Evolutionary conservation across 1,140 invertebrate species (phyloP).

Genomic region (Drosophila sechellia): DNA sequence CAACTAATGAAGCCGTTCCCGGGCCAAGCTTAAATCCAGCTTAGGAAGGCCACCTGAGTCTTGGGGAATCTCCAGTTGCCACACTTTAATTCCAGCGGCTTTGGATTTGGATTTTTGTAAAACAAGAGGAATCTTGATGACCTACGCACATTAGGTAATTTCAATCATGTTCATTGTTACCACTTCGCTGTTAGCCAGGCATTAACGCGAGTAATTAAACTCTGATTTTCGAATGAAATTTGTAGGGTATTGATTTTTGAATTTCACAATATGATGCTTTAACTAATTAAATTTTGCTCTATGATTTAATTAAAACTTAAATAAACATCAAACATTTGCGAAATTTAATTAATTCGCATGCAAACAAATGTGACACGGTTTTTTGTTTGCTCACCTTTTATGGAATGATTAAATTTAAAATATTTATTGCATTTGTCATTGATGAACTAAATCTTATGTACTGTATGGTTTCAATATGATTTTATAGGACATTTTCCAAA

Average conservation of each 20-base stretch:
- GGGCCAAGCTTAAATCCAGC: constrained; percentile 16
- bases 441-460: no score
- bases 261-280: constrained; percentile 7
- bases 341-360: constrained; percentile 20
- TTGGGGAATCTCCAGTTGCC: constrained; percentile 1
- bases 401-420: constrained; percentile 5
- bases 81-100: background rate
- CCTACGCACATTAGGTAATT: no score
- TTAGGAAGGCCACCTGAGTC: constrained; percentile 34
- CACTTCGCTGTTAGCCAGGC: no score
- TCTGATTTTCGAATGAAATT: background rate
- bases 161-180: background rate
- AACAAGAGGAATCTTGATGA: background rate
- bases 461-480: no score
- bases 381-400: constrained; percentile 6
- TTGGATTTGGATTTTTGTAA: background rate
- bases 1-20: constrained; percentile 74
- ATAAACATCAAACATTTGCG: constrained; percentile 55
- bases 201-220: no score
- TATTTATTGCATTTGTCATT: background rate
- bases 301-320: constrained; percentile 52
- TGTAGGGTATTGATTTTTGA: constrained; percentile 1
- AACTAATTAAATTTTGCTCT: constrained; percentile 35
- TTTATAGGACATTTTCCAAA: no score
- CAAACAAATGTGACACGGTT: constrained; percentile 12